Percentiles rank a stretch among this genome's conserved stretches.
Conservation (phyloP, 1,140 invertebrate species). For the Danaus plexippus region DNA sequence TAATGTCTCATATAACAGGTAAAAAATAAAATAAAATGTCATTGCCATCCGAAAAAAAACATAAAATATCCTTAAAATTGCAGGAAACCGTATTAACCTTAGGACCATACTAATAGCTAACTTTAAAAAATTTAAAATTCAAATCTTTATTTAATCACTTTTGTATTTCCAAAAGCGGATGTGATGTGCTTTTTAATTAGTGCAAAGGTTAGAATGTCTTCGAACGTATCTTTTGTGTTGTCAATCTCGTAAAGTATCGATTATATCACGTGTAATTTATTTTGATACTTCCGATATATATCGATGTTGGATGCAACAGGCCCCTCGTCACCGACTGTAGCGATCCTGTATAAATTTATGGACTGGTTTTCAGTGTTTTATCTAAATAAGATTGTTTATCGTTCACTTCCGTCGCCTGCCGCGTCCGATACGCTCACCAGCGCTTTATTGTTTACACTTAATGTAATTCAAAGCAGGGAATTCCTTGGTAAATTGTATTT, state of each 20-base stretch:
- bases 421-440: conserved; percentile 60
- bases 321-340: conserved; percentile 41
- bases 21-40: conserved; percentile 26
- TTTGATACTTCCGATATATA: conserved; percentile 6
- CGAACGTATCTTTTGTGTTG: conserved; percentile 32
- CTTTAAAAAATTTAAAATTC: conserved; percentile 55
- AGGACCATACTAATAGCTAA: conserved; percentile 38
- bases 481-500: conserved; percentile 66
- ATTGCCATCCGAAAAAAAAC: conserved; percentile 28
- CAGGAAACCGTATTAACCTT: conserved; percentile 52
- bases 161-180: conserved; percentile 52
- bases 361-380: conserved; percentile 57
- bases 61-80: conserved; percentile 32
- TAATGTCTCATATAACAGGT: conserved; percentile 9
- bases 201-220: conserved; percentile 49
- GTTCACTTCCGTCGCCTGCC: conserved; percentile 62
- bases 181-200: conserved; percentile 56
- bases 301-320: conserved; percentile 18
- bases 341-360: conserved; percentile 31
- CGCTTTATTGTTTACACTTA: conserved; percentile 68
- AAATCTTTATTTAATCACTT: conserved; percentile 59
- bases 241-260: conserved; percentile 14
- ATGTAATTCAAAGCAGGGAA: conserved; percentile 70
- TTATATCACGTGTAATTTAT: conserved; percentile 18
- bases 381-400: conserved; percentile 70